Percentiles rank a stretch among this genome's conserved stretches.
phyloP scores from a whole-genome alignment of 2,888 invertebrate genomes.

The Byasa hedistus region DNA sequence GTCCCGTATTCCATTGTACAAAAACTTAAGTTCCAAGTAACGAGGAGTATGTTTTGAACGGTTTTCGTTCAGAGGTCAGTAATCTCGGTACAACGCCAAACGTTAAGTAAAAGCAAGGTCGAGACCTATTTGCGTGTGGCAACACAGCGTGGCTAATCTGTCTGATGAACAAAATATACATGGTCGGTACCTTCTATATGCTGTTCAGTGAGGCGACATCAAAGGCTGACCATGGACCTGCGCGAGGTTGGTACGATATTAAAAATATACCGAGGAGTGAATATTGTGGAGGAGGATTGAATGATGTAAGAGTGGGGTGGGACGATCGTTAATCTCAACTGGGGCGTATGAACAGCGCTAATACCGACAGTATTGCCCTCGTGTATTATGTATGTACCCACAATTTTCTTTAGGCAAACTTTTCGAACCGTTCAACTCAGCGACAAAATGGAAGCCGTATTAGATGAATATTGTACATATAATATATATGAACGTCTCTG shows the following conservation, averaged over 20 bases:
- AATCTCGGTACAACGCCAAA: slow-evolving; percentile 26
- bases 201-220: slow-evolving; percentile 24
- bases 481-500: background rate
- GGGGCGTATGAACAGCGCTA: slow-evolving; percentile 42
- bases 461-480: background rate
- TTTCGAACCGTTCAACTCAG: background rate
- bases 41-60: slow-evolving; percentile 2
- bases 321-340: slow-evolving; percentile 48
- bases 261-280: slow-evolving; percentile 39
- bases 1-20: background rate
- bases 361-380: slow-evolving; percentile 28
- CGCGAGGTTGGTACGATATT: slow-evolving; percentile 28
- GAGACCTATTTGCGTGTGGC: slow-evolving; percentile 21
- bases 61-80: slow-evolving; percentile 23
- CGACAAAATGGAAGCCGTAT: background rate
- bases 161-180: slow-evolving; percentile 25
- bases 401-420: background rate
- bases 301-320: slow-evolving; percentile 48
- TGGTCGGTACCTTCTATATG: slow-evolving; percentile 20
- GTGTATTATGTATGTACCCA: slow-evolving; percentile 7
- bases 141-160: slow-evolving; percentile 23
- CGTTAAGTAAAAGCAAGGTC: slow-evolving; percentile 30
- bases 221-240: slow-evolving; percentile 26
- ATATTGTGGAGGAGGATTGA: slow-evolving; percentile 41
- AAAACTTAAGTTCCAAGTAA: slow-evolving; percentile 6